Evolutionary conservation across 2,888 invertebrate genomes (phyloP), one percentile per base, ranked within the genome.

Genomic region (Thumatha senex): DNA sequence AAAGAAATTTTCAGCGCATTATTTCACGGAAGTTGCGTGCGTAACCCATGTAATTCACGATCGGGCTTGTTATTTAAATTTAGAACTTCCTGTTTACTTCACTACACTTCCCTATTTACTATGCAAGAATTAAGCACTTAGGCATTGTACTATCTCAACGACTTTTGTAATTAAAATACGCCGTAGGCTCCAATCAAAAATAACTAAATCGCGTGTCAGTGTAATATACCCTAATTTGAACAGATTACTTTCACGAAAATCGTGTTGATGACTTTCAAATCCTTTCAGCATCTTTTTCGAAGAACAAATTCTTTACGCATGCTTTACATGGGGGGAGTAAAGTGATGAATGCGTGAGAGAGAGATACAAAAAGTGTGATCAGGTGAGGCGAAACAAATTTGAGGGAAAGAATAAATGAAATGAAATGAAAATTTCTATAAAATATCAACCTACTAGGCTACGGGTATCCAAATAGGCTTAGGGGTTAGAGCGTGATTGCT

Each of bases 211-310:
- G 40, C 44, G 39, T 54, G 61, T 49, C 56, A 44, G 12, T 18
- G 33, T 24, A 38, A 57, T 46, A 44, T 51, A 52, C 34, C 43
- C 11, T 57, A 66, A 62, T 61, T 48, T 51, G 59, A 53, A 60
- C 40, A 46, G 54, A 48, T 63, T 53, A 50, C 54, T 53, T 67
- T 67, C 62, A 67, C 62, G 58, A 61, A 52, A 66, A 24, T 24
- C 18, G 18, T 24, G 18, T 24, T 24, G 18, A 24, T 24, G 18
- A 24, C 18, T 24, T 4, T 5, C 5, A 24, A 24, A 24, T 24
- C 18, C 2, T 24, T 24, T 24, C 18, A 24, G 18, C 18, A 24
- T 24, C 12, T 50, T 39, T 51, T 62, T 64, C 62, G 51, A 52
- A 40, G 11, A 29, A 51, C 64, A 24, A 24, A 24, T 24, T 24